Conservation (phyloP, 1,140 invertebrate genomes). For the Piezodorus guildinii region DNA sequence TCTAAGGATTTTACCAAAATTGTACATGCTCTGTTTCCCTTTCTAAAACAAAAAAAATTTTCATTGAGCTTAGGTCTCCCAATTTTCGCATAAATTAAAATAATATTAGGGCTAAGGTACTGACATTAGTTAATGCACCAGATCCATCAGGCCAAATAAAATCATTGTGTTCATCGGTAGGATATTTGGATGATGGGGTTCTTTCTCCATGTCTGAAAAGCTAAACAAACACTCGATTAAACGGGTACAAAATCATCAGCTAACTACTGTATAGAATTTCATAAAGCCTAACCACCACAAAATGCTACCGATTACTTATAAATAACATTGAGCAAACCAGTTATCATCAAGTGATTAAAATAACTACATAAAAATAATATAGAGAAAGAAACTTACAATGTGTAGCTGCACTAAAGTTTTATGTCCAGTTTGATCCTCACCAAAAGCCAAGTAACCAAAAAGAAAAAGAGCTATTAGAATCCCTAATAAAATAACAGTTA, state of each 20-base stretch:
- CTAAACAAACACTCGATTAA: conserved; percentile 30
- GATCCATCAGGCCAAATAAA: conserved; percentile 60
- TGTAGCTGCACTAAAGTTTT: neutral
- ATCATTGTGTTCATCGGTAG: conserved; percentile 61
- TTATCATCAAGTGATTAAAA: neutral
- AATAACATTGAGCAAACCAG: neutral
- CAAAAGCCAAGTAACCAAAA: conserved; percentile 13
- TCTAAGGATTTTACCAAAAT: conserved; percentile 60
- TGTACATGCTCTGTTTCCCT: conserved; percentile 64
- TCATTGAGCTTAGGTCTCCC: neutral
- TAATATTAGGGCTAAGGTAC: neutral
- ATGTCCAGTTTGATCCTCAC: neutral
- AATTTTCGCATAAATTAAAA: neutral
- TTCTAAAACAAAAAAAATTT: conserved; percentile 40
- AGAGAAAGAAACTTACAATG: conserved; percentile 13
- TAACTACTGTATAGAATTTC: no score
- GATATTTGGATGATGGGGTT: conserved; percentile 59
- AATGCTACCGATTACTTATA: neutral
- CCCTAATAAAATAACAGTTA: conserved; percentile 13
- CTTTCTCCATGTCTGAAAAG: conserved; percentile 74
- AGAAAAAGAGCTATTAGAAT: conserved; percentile 14
- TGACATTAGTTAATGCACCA: conserved; percentile 59
- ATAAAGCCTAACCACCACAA: no score
- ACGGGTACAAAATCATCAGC: no score
- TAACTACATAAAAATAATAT: neutral